Evolutionary conservation across 2,888 invertebrate species (phyloP).

Genomic region (Crepidodera aurea): DNA sequence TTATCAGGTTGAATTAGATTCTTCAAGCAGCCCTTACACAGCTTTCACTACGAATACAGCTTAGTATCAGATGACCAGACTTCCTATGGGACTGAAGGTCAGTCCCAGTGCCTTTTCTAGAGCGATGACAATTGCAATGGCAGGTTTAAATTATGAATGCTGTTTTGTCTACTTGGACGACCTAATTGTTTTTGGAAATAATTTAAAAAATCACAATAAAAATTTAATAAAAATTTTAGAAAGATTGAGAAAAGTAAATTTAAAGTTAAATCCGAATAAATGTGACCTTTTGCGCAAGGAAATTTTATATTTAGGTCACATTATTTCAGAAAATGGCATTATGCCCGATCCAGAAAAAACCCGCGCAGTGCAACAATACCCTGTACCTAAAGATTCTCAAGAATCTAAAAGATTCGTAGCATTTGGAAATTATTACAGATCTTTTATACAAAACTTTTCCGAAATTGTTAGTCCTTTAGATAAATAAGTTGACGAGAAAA

Average conservation of each 20-base stretch:
- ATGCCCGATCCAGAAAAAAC: no score
- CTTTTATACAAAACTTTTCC: no score
- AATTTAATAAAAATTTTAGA: slow-evolving; percentile 12
- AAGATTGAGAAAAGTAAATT: background rate
- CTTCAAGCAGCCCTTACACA: background rate
- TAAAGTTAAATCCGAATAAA: background rate
- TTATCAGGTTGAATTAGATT: background rate
- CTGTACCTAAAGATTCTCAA: no score
- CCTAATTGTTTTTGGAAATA: no score
- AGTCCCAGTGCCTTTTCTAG: slow-evolving; percentile 42
- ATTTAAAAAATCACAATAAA: slow-evolving; percentile 37
- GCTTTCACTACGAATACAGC: slow-evolving; percentile 41
- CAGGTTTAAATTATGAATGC: no score
- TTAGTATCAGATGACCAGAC: slow-evolving; percentile 43
- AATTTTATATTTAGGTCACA: background rate
- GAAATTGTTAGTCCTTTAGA: no score
- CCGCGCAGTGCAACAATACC: no score
- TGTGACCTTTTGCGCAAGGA: background rate
- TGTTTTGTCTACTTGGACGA: no score
- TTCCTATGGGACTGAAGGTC: slow-evolving; percentile 46
- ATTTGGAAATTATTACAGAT: no score
- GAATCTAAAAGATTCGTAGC: no score
- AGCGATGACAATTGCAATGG: slow-evolving; percentile 42
- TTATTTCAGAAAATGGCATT: no score
- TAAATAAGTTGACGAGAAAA: no score